Conservation (phyloP, 2,888 invertebrate genomes). For the Eucera pruinosa region DNA sequence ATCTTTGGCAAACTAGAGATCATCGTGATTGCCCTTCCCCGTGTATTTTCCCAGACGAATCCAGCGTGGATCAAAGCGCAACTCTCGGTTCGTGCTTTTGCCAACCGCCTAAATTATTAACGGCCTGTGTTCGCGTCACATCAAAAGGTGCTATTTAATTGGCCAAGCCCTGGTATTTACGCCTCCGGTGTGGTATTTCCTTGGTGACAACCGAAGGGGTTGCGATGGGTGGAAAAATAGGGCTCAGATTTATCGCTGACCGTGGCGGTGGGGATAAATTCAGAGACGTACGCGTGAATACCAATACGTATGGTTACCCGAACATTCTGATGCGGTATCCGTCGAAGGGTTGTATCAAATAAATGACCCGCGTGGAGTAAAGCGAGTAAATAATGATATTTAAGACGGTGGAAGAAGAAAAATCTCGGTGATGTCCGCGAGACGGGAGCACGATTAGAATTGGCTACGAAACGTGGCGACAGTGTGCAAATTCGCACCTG, state of each 20-base stretch:
- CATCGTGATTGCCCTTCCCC: conserved; percentile 78
- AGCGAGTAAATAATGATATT: too few species aligned
- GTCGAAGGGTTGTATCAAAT: too few species aligned
- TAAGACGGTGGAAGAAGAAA: too few species aligned
- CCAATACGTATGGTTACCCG: too few species aligned
- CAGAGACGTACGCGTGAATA: too few species aligned
- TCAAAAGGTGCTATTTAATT: conserved; percentile 31
- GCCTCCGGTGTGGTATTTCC: neutral
- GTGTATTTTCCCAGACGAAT: conserved; percentile 75
- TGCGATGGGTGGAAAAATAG: neutral
- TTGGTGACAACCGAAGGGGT: neutral
- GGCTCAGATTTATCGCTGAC: neutral
- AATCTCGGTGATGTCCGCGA: too few species aligned
- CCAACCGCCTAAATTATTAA: conserved; percentile 26
- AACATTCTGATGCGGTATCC: too few species aligned
- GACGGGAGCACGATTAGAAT: too few species aligned
- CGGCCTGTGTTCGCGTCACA: neutral
- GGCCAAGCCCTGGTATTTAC: conserved; percentile 9
- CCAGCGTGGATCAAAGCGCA: conserved; percentile 47
- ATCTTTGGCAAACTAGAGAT: conserved; percentile 83
- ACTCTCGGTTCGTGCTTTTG: conserved; percentile 45
- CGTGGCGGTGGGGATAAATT: too few species aligned
- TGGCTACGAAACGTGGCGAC: too few species aligned
- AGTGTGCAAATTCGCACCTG: too few species aligned
- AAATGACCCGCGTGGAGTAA: too few species aligned